phyloP scores from a whole-genome alignment of 2,888 invertebrate genomes.

The Sinelater perroti region DNA sequence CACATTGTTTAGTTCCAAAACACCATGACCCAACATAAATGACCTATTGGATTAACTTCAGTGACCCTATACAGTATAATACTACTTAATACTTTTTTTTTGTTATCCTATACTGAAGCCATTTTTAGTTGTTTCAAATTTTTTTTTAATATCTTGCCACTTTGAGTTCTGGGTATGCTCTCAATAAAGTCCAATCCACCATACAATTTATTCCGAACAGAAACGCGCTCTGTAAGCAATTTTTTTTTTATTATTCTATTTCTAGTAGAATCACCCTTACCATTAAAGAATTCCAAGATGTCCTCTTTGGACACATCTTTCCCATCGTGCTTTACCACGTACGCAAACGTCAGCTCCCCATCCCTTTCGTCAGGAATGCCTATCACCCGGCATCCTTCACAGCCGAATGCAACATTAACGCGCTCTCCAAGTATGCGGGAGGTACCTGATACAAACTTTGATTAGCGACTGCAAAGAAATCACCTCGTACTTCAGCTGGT shows the following conservation, averaged over 20 bases:
- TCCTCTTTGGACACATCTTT: neutral
- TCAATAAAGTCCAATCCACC: slow-evolving; percentile 11
- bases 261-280: no score
- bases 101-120: no score
- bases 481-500: slow-evolving; percentile 62
- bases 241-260: slow-evolving; percentile 34
- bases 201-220: neutral
- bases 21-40: no score
- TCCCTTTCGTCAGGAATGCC: slow-evolving; percentile 74
- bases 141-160: slow-evolving; percentile 11
- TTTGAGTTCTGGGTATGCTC: slow-evolving; percentile 4
- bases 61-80: no score
- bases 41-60: no score
- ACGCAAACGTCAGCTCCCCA: slow-evolving; percentile 78
- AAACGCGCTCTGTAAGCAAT: slow-evolving; percentile 58
- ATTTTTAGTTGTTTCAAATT: no score
- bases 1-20: no score
- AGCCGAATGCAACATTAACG: slow-evolving; percentile 72
- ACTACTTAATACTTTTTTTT: no score
- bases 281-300: no score
- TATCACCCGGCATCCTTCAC: slow-evolving; percentile 80
- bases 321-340: slow-evolving; percentile 70
- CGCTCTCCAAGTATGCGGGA: slow-evolving; percentile 83
- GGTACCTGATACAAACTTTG: no score
- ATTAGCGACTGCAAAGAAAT: neutral